Evolutionary conservation across 2,888 invertebrate species (phyloP).

Genomic region (Trisateles emortualis): DNA sequence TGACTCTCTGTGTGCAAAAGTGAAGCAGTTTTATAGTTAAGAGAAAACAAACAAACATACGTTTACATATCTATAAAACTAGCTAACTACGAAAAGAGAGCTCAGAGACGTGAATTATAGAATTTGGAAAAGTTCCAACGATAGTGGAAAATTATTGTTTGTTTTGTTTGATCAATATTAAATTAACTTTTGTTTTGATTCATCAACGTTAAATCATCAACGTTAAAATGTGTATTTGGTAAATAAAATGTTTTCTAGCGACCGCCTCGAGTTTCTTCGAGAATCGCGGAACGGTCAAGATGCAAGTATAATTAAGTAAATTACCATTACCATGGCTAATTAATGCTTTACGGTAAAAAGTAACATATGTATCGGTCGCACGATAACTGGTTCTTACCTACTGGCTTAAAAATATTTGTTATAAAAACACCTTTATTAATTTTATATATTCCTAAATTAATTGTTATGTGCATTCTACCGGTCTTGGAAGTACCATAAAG

Average conservation of each 20-base stretch:
- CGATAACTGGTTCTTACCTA: background rate
- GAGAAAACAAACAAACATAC: too few species aligned
- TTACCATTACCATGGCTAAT: background rate
- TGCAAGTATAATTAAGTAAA: background rate
- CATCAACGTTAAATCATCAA: background rate
- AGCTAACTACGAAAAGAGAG: background rate
- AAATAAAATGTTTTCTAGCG: background rate
- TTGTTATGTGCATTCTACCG: too few species aligned
- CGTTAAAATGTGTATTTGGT: background rate
- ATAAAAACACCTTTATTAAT: too few species aligned
- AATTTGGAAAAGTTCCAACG: constrained; percentile 9
- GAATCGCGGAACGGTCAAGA: background rate
- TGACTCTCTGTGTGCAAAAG: too few species aligned
- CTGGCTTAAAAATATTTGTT: too few species aligned
- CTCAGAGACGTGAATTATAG: background rate
- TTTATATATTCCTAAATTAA: too few species aligned
- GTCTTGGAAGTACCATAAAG: too few species aligned
- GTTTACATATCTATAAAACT: too few species aligned
- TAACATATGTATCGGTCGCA: background rate
- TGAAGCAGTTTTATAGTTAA: too few species aligned
- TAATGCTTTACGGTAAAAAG: background rate
- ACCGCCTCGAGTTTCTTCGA: too few species aligned
- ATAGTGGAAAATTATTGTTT: constrained; percentile 8
- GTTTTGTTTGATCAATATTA: constrained; percentile 19
- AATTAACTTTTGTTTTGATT: constrained; percentile 10